Percentiles rank a stretch among this genome's conserved stretches.
phyloP scores from a whole-genome alignment of 2,113 vertebrate genomes.

The Xiphophorus couchianus region DNA sequence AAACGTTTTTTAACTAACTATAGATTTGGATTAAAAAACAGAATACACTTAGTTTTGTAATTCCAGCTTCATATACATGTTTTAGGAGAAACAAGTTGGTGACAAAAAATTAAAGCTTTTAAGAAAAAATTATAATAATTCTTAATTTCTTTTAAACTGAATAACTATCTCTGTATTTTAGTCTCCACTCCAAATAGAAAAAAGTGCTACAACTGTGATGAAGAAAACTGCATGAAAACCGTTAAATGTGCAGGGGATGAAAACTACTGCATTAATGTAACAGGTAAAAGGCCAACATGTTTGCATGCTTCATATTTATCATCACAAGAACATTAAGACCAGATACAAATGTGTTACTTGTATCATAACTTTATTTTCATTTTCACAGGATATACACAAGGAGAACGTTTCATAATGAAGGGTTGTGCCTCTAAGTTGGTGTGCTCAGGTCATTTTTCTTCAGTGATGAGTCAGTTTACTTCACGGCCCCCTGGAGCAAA shows the following conservation, averaged over 20 bases:
- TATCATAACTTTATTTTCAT: background rate
- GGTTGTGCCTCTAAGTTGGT: conserved; percentile 52
- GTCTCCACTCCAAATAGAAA: conserved; percentile 44
- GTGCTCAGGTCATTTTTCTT: background rate
- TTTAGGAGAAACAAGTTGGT: no score
- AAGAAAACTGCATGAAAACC: background rate
- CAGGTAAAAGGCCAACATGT: background rate
- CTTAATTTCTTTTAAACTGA: no score
- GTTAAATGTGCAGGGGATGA: conserved; percentile 52
- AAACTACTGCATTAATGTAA: conserved; percentile 47
- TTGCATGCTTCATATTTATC: no score
- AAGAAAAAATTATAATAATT: no score
- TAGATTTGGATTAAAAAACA: no score
- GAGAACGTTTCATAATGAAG: background rate
- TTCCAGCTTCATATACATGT: no score
- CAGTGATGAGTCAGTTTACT: background rate
- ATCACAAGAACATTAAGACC: no score
- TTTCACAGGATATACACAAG: background rate
- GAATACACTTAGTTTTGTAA: no score
- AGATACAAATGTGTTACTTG: background rate
- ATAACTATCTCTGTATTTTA: background rate
- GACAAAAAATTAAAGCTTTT: no score
- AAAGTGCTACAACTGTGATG: conserved; percentile 55
- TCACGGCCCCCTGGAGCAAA: no score
- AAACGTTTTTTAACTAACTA: no score